Conservation (phyloP, 2,113 vertebrate genomes). For the Menidia beryllina region DNA sequence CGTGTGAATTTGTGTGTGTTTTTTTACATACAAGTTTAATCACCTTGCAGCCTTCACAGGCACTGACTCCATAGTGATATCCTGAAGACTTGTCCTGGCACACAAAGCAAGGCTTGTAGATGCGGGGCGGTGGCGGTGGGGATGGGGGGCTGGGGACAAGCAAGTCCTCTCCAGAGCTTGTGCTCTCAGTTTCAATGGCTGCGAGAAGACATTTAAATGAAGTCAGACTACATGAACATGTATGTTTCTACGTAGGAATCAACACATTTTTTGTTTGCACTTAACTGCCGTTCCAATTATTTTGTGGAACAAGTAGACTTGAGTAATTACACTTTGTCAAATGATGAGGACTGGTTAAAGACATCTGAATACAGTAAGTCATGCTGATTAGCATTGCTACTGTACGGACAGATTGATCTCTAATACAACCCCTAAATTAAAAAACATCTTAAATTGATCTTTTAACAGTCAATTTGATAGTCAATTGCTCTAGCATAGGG, state of each 20-base stretch:
- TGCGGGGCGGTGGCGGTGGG: slow-evolving; percentile 67
- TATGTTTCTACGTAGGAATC: no score
- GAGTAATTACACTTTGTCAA: neutral
- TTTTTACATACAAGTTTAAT: slow-evolving; percentile 25
- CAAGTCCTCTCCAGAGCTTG: slow-evolving; percentile 89
- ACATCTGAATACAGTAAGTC: no score
- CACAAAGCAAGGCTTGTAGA: slow-evolving; percentile 78
- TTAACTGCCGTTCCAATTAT: neutral
- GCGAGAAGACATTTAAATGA: neutral
- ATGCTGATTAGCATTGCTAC: no score
- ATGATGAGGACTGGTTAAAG: no score
- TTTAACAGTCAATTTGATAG: no score
- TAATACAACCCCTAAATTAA: no score
- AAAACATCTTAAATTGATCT: no score
- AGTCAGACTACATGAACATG: neutral
- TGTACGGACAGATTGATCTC: no score
- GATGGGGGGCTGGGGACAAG: slow-evolving; percentile 84
- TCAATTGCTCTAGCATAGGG: no score
- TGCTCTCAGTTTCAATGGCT: slow-evolving; percentile 94
- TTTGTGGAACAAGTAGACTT: no score
- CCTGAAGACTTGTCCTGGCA: slow-evolving; percentile 79
- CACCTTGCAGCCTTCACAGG: slow-evolving; percentile 95
- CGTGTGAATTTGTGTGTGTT: neutral
- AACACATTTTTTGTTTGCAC: neutral
- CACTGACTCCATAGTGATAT: slow-evolving; percentile 88